Evolutionary conservation across 2,797 vertebrate genomes (phyloP).

Genomic region (Chlorospingus semifuscus): DNA sequence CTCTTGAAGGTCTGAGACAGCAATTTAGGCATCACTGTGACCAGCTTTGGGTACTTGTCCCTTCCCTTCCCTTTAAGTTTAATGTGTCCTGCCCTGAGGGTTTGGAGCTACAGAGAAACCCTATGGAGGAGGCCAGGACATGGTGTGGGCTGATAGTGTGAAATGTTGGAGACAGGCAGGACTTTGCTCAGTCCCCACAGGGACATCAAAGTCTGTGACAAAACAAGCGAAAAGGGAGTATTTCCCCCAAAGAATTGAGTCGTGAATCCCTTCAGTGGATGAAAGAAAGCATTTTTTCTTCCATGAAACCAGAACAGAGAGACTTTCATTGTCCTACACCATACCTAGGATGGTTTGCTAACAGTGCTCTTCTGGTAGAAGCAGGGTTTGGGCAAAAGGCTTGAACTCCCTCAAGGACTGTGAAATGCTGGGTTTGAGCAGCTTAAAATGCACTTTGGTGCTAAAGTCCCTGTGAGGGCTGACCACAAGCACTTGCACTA

Average conservation of each 20-base stretch:
- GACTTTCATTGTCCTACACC: neutral
- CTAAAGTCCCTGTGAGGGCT: neutral
- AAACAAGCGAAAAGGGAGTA: neutral
- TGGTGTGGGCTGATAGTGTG: fast-evolving
- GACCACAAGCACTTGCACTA: neutral
- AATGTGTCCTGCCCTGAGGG: too few species aligned
- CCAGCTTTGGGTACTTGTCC: neutral
- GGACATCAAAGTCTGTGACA: neutral
- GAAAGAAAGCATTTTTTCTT: neutral
- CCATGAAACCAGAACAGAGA: neutral
- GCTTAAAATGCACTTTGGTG: neutral
- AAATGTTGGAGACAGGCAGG: neutral
- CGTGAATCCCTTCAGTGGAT: neutral
- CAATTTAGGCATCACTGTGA: neutral
- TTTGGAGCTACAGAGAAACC: neutral
- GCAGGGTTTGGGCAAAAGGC: neutral
- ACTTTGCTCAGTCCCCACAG: neutral
- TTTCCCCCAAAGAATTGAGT: neutral
- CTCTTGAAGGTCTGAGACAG: neutral
- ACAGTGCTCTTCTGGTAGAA: neutral
- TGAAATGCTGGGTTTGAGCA: neutral
- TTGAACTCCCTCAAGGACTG: neutral
- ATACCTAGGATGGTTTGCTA: neutral
- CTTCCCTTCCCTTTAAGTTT: neutral
- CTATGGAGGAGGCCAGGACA: neutral